These are phyloP conservation scores for Atherinomorus stipes DNA, from an alignment of 2,113 vertebrate genomes.

Conservation along the genomic window DNA sequence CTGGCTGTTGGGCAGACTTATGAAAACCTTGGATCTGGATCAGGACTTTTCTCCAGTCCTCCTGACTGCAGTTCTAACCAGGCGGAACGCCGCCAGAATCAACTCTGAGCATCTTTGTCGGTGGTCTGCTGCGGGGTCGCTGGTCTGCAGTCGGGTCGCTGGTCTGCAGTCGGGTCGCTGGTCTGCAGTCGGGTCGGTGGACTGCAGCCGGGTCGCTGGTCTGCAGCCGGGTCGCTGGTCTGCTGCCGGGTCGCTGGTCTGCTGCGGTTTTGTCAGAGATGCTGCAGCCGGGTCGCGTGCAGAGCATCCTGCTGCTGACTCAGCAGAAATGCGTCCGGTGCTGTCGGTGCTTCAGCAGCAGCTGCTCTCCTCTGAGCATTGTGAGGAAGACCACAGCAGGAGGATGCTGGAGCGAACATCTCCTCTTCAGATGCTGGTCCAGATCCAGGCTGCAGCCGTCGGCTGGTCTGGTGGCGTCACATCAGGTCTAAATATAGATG, in stretches of 20 bases:
- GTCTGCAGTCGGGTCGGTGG: too few relatives aligned
- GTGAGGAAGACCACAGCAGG: not conserved
- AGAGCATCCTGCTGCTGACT: slow-evolving; percentile 67
- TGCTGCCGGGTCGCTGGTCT: not conserved
- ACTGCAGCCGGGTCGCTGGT: slow-evolving; percentile 1
- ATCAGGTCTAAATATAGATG: slow-evolving; percentile 11
- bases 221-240: not conserved
- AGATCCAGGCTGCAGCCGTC: not conserved
- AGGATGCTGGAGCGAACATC: not conserved
- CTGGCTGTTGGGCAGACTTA: too few relatives aligned
- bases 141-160: slow-evolving; percentile 52
- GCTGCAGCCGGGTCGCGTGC: slow-evolving; percentile 55
- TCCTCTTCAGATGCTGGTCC: not conserved
- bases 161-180: not conserved
- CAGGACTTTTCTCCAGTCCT: too few relatives aligned
- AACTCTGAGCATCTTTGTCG: not conserved
- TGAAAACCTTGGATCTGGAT: too few relatives aligned
- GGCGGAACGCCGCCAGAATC: too few relatives aligned
- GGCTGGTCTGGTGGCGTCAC: not conserved
- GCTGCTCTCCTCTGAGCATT: slow-evolving; percentile 6
- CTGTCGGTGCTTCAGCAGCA: slow-evolving; percentile 30
- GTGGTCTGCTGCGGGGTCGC: not conserved
- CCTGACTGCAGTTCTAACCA: too few relatives aligned
- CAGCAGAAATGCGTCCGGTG: slow-evolving; percentile 56
- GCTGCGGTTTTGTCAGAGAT: too few relatives aligned